Conservation (phyloP, 1,140 invertebrate genomes). For the Cataglyphis hispanica region DNA sequence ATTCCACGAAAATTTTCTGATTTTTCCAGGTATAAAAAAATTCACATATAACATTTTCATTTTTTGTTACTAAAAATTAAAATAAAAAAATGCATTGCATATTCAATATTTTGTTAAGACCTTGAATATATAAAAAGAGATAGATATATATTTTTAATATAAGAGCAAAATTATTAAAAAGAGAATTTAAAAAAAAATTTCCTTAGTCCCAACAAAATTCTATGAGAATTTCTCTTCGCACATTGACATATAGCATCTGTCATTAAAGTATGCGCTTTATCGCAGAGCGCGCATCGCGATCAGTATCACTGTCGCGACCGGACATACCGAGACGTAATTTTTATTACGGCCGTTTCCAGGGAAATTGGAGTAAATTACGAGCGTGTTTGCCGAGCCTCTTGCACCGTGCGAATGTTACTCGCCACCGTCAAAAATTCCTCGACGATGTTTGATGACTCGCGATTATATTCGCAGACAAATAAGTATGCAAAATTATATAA, state of each 20-base stretch:
- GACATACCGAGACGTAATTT: constrained; percentile 71
- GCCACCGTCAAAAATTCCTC: constrained; percentile 5
- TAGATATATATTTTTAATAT: no score
- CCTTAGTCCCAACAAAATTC: no score
- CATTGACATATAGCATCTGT: neutral
- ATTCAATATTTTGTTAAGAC: no score
- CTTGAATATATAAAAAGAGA: no score
- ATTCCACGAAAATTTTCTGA: no score
- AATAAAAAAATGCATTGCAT: no score
- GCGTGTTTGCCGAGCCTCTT: constrained; percentile 44
- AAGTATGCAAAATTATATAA: neutral
- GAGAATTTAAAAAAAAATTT: no score
- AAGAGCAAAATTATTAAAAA: no score
- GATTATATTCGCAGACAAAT: constrained; percentile 1
- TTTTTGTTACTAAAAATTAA: no score
- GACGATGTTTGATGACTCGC: neutral
- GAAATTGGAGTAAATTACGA: constrained; percentile 72
- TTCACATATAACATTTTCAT: no score
- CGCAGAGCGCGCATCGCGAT: constrained; percentile 33
- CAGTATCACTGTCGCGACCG: constrained; percentile 57
- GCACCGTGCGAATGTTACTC: neutral
- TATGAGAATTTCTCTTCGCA: neutral
- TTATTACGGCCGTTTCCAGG: constrained; percentile 65
- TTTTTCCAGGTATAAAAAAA: no score
- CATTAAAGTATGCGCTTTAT: constrained; percentile 30